These are phyloP conservation scores for honey bee (Apis mellifera) DNA, from an alignment of 1,140 invertebrate genomes.

Conservation along the genomic window Amel_HAv3.1 CM009936.2:1635501-1636000, in stretches of 20 bases:
- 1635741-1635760: constrained; percentile 87
- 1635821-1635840: constrained; percentile 20
- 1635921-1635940: constrained; percentile 32
- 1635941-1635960: constrained; percentile 15
- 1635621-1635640: constrained; percentile 80
- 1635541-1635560: constrained; percentile 77
- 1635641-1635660: constrained; percentile 64
- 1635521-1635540: constrained; percentile 33
- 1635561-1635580: constrained; percentile 84
- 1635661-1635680: constrained; percentile 76
- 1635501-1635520: not conserved
- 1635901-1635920: constrained; percentile 47
- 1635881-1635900: constrained; percentile 19
- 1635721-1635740: constrained; percentile 88
- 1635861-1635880: constrained; percentile 19
- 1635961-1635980: constrained; percentile 28
- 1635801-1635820: constrained; percentile 81
- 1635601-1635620: constrained; percentile 85
- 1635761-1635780: constrained; percentile 84
- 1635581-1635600: constrained; percentile 83
- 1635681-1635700: constrained; percentile 85
- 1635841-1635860: constrained; percentile 16
- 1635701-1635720: constrained; percentile 89
- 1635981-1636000: not conserved
- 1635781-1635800: constrained; percentile 85